These are phyloP conservation scores for Mirza zaza DNA, from an alignment of 2,113 vertebrate species.

Conservation along the genomic window DNA sequence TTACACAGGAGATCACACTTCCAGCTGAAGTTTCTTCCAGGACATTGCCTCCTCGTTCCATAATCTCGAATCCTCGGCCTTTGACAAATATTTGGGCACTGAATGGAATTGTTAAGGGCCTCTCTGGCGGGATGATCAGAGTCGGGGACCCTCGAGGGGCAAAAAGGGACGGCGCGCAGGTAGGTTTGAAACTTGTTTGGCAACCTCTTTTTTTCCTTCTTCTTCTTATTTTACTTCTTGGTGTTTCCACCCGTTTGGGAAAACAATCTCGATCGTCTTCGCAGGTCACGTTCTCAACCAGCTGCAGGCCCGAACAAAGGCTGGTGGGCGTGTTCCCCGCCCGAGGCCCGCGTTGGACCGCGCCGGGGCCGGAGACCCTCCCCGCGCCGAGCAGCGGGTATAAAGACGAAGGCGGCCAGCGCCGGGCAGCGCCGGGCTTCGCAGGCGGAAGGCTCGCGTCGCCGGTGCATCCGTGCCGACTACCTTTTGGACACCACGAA, in stretches of 20 bases:
- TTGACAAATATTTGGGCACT: neutral
- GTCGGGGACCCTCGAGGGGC: fast-evolving
- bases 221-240: neutral
- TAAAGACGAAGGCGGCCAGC: conserved; percentile 2
- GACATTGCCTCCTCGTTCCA: neutral
- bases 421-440: neutral
- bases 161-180: neutral
- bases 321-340: conserved; percentile 57
- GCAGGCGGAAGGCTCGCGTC: neutral
- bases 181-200: neutral
- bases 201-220: neutral
- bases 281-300: neutral
- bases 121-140: neutral
- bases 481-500: neutral
- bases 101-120: neutral
- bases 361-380: neutral
- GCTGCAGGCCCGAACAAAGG: neutral
- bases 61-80: neutral
- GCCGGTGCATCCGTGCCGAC: fast-evolving
- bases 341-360: neutral
- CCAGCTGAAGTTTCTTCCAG: neutral
- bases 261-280: neutral
- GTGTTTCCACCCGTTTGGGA: neutral
- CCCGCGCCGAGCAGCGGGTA: neutral
- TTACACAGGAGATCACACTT: neutral